Evolutionary conservation across 2,113 vertebrate species (phyloP).

Genomic region (Drymodes brunneopygia): DNA sequence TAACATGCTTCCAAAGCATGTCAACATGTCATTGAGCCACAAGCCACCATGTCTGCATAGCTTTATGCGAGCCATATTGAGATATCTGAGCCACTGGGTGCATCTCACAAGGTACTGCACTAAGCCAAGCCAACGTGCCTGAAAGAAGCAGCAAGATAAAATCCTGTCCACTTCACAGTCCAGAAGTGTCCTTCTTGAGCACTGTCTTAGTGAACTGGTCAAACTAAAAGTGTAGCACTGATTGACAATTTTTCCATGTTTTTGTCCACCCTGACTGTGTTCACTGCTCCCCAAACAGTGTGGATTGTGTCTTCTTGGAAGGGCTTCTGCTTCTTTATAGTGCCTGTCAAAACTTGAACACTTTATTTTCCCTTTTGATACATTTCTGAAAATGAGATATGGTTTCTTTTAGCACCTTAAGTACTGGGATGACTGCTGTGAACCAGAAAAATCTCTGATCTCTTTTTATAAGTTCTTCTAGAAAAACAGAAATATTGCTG

Average conservation of each 20-base stretch:
- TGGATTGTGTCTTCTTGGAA: background rate
- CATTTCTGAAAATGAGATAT: background rate
- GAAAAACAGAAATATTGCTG: background rate
- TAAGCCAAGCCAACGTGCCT: background rate
- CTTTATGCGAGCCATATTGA: background rate
- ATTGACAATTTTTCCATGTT: background rate
- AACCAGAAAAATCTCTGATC: background rate
- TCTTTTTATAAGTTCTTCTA: background rate
- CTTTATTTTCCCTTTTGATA: background rate
- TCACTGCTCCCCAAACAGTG: background rate
- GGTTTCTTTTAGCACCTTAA: background rate
- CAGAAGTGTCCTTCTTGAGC: background rate
- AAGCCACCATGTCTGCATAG: too few relatives aligned
- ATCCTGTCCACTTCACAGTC: background rate
- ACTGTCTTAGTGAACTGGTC: background rate
- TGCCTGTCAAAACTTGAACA: background rate
- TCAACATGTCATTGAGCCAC: background rate
- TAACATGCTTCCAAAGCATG: background rate
- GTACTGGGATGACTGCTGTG: background rate
- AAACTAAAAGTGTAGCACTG: background rate
- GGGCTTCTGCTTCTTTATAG: background rate
- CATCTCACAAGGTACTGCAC: background rate
- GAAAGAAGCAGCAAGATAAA: background rate
- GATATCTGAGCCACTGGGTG: accelerated
- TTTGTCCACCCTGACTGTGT: background rate